Conservation (phyloP, 2,888 invertebrate genomes). For the Entomobrya multifasciata region DNA sequence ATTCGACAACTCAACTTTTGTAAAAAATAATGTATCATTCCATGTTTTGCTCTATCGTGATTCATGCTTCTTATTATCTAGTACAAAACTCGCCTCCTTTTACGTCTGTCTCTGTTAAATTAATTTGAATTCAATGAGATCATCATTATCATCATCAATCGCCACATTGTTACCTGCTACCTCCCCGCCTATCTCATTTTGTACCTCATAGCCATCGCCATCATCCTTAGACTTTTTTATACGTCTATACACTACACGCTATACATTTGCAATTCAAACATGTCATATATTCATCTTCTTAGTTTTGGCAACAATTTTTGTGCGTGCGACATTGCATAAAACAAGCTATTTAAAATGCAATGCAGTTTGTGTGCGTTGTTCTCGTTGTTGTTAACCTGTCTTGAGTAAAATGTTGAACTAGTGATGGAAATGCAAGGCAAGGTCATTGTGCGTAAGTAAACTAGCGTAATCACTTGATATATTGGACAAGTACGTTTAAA, state of each 20-base stretch:
- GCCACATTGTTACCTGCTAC: constrained; percentile 9
- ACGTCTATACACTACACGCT: no score
- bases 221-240: neutral
- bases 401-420: no score
- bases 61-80: neutral
- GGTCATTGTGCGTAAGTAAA: constrained; percentile 59
- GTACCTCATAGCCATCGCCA: neutral
- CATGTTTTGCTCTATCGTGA: neutral
- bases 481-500: constrained; percentile 41
- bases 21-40: constrained; percentile 29
- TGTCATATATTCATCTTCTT: neutral
- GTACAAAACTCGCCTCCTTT: neutral
- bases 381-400: constrained; percentile 15
- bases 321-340: constrained; percentile 37
- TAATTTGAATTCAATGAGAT: constrained; percentile 35
- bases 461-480: constrained; percentile 37
- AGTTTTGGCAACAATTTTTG: constrained; percentile 24
- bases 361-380: neutral
- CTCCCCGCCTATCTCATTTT: neutral
- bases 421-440: constrained; percentile 51
- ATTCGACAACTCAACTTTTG: constrained; percentile 4
- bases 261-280: neutral
- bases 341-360: no score
- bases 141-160: constrained; percentile 38
- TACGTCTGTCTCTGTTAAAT: constrained; percentile 15